Percentiles rank a stretch among this genome's conserved stretches.
Conservation (phyloP, 2,113 vertebrate genomes). For the Felis chaus region DNA sequence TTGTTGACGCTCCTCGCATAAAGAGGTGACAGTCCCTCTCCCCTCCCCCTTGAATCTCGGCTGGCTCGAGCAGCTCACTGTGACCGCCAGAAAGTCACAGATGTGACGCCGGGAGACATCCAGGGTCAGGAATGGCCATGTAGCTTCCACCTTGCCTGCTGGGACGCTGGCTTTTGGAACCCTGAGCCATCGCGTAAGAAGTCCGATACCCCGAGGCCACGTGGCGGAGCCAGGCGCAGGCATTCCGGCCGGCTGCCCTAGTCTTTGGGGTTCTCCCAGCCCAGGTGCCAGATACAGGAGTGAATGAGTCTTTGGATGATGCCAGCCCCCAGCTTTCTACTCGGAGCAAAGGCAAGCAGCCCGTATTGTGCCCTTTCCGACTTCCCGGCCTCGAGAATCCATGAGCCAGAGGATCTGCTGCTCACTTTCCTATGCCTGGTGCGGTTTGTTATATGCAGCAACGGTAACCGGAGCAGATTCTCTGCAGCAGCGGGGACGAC, state of each 20-base stretch:
- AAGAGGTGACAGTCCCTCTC: not conserved
- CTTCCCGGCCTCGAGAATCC: not conserved
- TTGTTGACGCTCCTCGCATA: rapidly evolving
- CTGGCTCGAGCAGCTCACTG: not conserved
- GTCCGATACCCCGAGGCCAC: not conserved
- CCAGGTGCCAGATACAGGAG: not conserved
- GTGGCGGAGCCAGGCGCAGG: not conserved
- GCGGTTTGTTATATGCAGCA: not conserved
- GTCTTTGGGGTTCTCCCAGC: not conserved
- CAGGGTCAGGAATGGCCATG: not conserved
- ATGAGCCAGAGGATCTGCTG: not conserved
- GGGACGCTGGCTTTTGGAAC: not conserved
- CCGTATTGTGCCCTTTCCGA: not conserved
- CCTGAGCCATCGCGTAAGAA: not conserved
- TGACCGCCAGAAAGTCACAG: not conserved
- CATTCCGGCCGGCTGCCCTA: not conserved
- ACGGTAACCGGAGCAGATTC: not conserved
- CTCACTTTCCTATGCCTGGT: not conserved
- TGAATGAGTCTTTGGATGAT: not conserved
- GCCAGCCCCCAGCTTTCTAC: not conserved
- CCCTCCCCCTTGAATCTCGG: not conserved
- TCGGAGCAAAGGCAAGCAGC: not conserved
- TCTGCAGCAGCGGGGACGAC: not conserved
- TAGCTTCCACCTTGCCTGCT: not conserved
- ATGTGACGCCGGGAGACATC: not conserved